A percentile compares a stretch with the other conserved stretches of the same genome.
These are phyloP conservation scores for Cryptops parisi DNA, from an alignment of 2,888 invertebrate species.

Conservation along the genomic window DNA sequence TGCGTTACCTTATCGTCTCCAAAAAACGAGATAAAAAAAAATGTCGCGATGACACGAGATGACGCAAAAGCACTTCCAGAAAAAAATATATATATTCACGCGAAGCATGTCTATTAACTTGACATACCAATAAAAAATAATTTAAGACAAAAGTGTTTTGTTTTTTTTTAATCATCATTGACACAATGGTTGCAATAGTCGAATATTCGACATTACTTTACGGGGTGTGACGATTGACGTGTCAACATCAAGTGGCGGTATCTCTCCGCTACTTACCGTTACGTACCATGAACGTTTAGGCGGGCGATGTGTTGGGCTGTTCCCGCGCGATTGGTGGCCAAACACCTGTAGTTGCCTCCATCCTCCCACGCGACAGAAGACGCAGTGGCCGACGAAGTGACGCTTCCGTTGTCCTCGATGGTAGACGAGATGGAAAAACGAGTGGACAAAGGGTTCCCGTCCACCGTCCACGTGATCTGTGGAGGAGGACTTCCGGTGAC, in stretches of 20 bases:
- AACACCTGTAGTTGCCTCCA: slow-evolving; percentile 63
- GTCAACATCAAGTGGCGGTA: not conserved
- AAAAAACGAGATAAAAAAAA: too few relatives aligned
- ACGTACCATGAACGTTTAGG: slow-evolving; percentile 62
- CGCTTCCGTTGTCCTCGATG: slow-evolving; percentile 7
- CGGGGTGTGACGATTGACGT: too few relatives aligned
- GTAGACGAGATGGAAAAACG: not conserved
- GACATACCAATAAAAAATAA: too few relatives aligned
- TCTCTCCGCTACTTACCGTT: not conserved
- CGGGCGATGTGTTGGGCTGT: slow-evolving; percentile 55
- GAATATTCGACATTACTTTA: too few relatives aligned
- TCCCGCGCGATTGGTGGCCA: slow-evolving; percentile 58
- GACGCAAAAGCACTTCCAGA: too few relatives aligned
- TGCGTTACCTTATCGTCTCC: too few relatives aligned
- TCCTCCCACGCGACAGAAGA: slow-evolving; percentile 74
- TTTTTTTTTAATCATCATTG: too few relatives aligned
- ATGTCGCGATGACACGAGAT: too few relatives aligned
- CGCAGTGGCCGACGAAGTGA: slow-evolving; percentile 65
- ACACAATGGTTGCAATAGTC: too few relatives aligned
- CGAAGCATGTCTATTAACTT: too few relatives aligned
- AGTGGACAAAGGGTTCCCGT: slow-evolving; percentile 34
- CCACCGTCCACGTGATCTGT: slow-evolving; percentile 82
- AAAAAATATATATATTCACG: too few relatives aligned
- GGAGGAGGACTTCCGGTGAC: slow-evolving; percentile 92
- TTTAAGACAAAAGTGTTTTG: too few relatives aligned